These are phyloP conservation scores for Notechis scutatus DNA, from an alignment of 2,113 vertebrate species.

Conservation along the genomic window DNA sequence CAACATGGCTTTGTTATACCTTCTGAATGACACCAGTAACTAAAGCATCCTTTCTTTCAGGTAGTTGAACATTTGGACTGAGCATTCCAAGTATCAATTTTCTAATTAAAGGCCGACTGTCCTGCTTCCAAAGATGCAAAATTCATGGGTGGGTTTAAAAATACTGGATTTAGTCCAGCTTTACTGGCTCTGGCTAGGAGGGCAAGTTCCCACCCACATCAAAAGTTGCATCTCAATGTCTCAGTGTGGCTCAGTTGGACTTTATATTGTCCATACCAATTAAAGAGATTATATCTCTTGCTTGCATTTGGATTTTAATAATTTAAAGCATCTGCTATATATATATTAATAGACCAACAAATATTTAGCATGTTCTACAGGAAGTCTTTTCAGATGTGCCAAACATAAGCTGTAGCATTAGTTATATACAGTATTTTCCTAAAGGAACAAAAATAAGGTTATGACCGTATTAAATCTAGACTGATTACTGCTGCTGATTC, in stretches of 20 bases:
- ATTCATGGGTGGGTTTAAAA: slow-evolving; percentile 3
- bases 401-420: neutral
- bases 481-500: neutral
- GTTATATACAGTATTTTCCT: neutral
- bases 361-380: neutral
- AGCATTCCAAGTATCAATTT: neutral
- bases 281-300: neutral
- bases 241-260: neutral
- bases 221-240: neutral
- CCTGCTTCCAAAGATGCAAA: neutral
- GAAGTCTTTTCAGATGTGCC: neutral
- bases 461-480: neutral
- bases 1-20: neutral
- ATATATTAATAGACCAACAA: neutral
- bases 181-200: neutral
- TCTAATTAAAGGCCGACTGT: slow-evolving; percentile 8
- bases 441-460: neutral
- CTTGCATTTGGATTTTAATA: neutral
- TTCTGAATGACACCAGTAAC: neutral
- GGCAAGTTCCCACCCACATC: neutral
- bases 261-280: neutral
- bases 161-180: neutral
- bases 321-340: neutral
- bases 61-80: neutral
- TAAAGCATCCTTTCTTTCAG: neutral